Base-by-base conservation (phyloP, 1,140 invertebrate genomes). In the Anastrepha obliqua region DNA sequence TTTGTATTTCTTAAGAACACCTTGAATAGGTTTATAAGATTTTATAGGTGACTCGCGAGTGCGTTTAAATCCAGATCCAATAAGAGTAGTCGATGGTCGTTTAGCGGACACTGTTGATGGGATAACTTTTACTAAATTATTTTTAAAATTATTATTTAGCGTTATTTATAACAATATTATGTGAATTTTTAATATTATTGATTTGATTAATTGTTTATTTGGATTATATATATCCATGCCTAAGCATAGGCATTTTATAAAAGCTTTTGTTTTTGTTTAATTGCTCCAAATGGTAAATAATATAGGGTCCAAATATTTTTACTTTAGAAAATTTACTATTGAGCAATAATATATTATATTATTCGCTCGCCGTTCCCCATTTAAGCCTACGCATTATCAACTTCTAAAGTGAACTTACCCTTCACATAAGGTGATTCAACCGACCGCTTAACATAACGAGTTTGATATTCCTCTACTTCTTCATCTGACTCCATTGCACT, bases 1-100 rank as follows among this genome's bases (percentile, higher is more conserved):
- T 86, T 86, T 86, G 42, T 86, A 86, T 86, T 86, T 86, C 44
- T 60, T 62, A 11, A 86, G 39, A 62, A 86, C 42, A 60, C 17
- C 17, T 60, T 60, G 39, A 39, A 59, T 86, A 39, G 85, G 85
- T 60, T 86, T 86, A 86, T 60, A 86, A 60, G 58, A 17, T 86
- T 86, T 60, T 6, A 86, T 29, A 39, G 85, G 51, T 8, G 85
- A 29, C 59, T 86, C 85, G 6, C 85, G 85, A 39, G 59, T 60
- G 58, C 85, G 85, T 29, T 86, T 86, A 60, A 44, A 60, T 60
- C 59, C 85, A 60, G 85, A 60, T 60, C 29, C 85, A 44, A 55
- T 42, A 47, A 44, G 4, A 17, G 55, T 44, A 86, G 59, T 44
- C n/a, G 59, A 17, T 86, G 20, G 85, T 60, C 85, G 55, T 62